Evolutionary conservation across 2,113 vertebrate genomes (phyloP), one percentile per base, ranked within the genome.

Genomic region (Seriola dumerili): DNA sequence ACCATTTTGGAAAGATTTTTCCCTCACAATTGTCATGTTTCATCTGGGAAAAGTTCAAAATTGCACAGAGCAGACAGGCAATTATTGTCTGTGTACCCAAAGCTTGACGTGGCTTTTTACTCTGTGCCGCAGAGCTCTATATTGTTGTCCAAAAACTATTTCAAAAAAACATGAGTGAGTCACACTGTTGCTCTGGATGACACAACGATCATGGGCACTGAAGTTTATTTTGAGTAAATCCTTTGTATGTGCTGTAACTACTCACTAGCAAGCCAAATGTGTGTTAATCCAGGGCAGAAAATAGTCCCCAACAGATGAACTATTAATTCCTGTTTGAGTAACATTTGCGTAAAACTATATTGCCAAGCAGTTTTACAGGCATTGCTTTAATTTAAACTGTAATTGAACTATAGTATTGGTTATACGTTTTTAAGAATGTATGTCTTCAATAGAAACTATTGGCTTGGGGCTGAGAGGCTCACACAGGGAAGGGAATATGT

Each of bases 1-100:
- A 32, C 14, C 25, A 38, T 17, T 78, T 64, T 78, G n/a, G 44
- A 78, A 38, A 64, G 3, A 19, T 38, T 74, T 25, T 25, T 78
- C 25, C 32, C 21, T 67, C 5, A 76, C 17, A 59, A n/a, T 19
- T 57, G 36, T 19, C 14, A 34, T 3, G 16, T n/a, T 65, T 66
- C 44, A 0, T 46, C 3, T 32, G 2, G 13, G 16, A 59, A 29
- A 23, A 59, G 38, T 17, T 19, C 17, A 19, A 23, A n/a, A 34
- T n/a, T 54, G 7, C 21, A n/a, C 3, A 29, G 21, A 2, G 5
- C 13, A 12, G 8, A 50, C 17, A 17, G 25, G 9, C 29, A 16
- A 46, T 3, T 58, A 23, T n/a, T 66, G 38, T 48, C 2, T 29
- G 8, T 65, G 10, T n/a, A n/a, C 10, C 8, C 46, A 40, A 78